These are phyloP conservation scores for Rhegmatorhina hoffmannsi DNA, from an alignment of 2,113 vertebrate genomes.

Conservation along the genomic window DNA sequence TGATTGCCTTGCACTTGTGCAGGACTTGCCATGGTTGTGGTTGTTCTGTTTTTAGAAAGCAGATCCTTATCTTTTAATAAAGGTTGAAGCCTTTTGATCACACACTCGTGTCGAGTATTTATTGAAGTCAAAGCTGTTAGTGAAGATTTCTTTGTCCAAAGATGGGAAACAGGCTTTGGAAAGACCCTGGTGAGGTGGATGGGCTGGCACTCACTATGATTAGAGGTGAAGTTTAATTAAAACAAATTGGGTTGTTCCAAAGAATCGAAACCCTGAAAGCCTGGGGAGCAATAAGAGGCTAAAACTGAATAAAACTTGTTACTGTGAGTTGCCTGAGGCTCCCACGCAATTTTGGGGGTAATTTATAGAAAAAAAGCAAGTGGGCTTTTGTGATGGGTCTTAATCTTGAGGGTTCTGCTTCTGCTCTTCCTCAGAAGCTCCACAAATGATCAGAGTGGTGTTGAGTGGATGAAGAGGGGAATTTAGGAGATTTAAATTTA, in stretches of 20 bases:
- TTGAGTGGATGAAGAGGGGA: background rate
- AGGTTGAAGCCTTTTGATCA: background rate
- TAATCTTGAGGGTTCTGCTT: background rate
- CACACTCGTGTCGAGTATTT: background rate
- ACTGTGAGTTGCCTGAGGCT: background rate
- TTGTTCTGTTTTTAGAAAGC: constrained; percentile 19
- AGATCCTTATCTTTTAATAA: background rate
- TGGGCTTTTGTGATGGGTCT: background rate
- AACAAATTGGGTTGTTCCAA: background rate
- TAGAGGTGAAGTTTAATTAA: background rate
- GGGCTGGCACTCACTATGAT: background rate
- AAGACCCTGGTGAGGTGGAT: background rate
- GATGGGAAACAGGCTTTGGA: background rate
- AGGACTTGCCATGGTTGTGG: background rate
- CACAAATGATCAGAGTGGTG: background rate
- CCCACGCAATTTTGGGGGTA: background rate
- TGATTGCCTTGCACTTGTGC: background rate
- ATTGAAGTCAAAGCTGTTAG: background rate
- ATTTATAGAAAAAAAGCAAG: background rate
- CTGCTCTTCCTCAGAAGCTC: background rate
- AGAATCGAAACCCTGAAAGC: background rate
- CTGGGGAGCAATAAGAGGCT: background rate
- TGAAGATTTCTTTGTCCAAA: background rate
- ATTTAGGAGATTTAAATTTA: background rate
- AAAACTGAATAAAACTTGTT: background rate